These are phyloP conservation scores for Pseudomyrmex dendroicus DNA, from an alignment of 1,140 invertebrate species.

Conservation along the genomic window DNA sequence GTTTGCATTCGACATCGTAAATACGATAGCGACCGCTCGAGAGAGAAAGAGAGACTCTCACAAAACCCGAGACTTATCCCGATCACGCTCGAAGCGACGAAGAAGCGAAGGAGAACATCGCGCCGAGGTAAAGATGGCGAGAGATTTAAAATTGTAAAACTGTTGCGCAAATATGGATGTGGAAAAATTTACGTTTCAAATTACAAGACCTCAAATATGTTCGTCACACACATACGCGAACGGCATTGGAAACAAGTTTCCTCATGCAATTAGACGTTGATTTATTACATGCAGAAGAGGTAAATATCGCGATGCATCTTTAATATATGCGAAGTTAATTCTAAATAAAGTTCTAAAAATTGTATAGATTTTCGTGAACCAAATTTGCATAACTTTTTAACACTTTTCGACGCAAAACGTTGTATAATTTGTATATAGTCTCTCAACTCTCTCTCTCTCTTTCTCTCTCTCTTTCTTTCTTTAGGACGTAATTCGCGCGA, in stretches of 20 bases:
- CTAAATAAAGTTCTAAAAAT: background rate
- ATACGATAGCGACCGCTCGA: background rate
- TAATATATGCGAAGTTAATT: background rate
- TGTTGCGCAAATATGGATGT: constrained; percentile 11
- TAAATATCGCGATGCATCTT: background rate
- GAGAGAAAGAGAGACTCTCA: background rate
- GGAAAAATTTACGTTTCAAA: constrained; percentile 15
- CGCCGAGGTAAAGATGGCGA: background rate
- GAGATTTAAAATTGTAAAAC: background rate
- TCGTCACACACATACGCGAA: background rate
- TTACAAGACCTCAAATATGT: constrained; percentile 1
- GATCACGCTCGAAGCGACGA: background rate
- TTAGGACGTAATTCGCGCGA: background rate
- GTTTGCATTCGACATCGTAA: constrained; percentile 29
- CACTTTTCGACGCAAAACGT: background rate
- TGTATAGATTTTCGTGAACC: background rate
- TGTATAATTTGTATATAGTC: background rate
- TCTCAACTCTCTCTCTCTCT: no score
- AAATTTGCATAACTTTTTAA: background rate
- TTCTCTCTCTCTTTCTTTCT: background rate
- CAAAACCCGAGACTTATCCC: constrained; percentile 11
- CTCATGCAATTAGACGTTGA: background rate
- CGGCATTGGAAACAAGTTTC: background rate
- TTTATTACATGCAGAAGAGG: background rate
- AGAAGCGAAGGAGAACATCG: background rate